Evolutionary conservation across 2,797 vertebrate species (phyloP), one percentile per base, ranked within the genome.

Genomic region (Muscicapa comitata): DNA sequence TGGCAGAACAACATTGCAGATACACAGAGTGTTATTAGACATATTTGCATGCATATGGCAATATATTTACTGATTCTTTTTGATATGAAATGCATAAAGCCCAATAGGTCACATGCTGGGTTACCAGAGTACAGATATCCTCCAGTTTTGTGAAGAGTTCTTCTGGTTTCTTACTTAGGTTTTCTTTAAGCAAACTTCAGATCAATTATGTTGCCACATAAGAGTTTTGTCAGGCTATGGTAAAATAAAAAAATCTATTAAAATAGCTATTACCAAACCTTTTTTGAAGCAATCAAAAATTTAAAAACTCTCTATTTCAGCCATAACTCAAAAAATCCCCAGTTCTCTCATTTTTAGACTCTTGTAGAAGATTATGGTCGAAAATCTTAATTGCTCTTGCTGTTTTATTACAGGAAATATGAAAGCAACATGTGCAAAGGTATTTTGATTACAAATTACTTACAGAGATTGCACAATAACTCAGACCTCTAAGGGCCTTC

Each of bases 391-490:
- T 97, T 96, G 95, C 76, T 96, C 87, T 93, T 95, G 93, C 95
- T 94, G 87, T 94, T 97, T 97, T 97, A 97, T 95, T 96, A 90
- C 95, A 96, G 95, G 96, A 96, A 96, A 96, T 95, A 96, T 73
- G 91, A 88, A 95, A 96, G 94, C 95, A 94, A 96, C 96, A 96
- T 95, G 94, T 94, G 95, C 89, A 95, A 94, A 95, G 95, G 95
- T 95, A 96, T 97, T 97, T 91, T 97, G 91, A 96, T 93, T 96
- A 96, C 94, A 95, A 96, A 96, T 96, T 95, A 93, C 96, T 97
- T 94, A 90, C 93, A 96, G 95, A 95, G 95, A 96, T 94, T 96
- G 95, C 94, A 95, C 87, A 97, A 84, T 96, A 95, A 95, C 85
- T 94, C 89, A 96, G 96, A 93, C 89, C 91, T 90, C 95, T 95